These are phyloP conservation scores for Neomorphus geoffroyi DNA, from an alignment of 2,797 vertebrate species.

Conservation along the genomic window DNA sequence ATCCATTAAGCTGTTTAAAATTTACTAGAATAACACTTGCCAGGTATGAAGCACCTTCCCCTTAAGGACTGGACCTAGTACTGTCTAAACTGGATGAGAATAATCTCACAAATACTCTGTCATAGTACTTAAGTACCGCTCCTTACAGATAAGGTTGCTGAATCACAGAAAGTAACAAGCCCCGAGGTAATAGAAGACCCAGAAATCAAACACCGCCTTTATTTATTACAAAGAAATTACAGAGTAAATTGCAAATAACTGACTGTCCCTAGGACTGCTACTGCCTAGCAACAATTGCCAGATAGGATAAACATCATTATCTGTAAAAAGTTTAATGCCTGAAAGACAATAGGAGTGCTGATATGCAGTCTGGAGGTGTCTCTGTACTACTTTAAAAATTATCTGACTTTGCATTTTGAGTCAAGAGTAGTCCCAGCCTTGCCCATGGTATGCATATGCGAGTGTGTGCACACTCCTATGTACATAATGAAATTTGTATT, in stretches of 20 bases:
- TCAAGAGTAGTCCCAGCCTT: neutral
- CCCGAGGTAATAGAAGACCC: neutral
- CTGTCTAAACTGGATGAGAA: neutral
- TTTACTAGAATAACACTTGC: neutral
- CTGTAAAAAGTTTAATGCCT: neutral
- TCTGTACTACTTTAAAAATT: neutral
- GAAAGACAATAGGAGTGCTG: neutral
- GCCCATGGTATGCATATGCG: neutral
- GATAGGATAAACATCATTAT: slow-evolving; percentile 52
- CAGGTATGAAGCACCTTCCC: neutral
- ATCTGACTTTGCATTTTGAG: neutral
- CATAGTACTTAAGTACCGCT: neutral
- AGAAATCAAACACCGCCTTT: slow-evolving; percentile 18
- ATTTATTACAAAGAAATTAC: slow-evolving; percentile 40
- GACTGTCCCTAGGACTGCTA: slow-evolving; percentile 3
- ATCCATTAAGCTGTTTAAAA: neutral
- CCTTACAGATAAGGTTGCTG: neutral
- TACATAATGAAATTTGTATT: neutral
- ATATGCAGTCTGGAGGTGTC: neutral
- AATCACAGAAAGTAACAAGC: neutral
- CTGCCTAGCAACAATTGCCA: slow-evolving; percentile 37
- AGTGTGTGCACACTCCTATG: neutral
- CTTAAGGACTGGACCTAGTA: neutral
- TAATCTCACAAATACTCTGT: neutral
- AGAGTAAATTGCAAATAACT: slow-evolving; percentile 50